These are phyloP conservation scores for Camponotus pennsylvanicus DNA, from an alignment of 1,140 invertebrate species.

Conservation along the genomic window DNA sequence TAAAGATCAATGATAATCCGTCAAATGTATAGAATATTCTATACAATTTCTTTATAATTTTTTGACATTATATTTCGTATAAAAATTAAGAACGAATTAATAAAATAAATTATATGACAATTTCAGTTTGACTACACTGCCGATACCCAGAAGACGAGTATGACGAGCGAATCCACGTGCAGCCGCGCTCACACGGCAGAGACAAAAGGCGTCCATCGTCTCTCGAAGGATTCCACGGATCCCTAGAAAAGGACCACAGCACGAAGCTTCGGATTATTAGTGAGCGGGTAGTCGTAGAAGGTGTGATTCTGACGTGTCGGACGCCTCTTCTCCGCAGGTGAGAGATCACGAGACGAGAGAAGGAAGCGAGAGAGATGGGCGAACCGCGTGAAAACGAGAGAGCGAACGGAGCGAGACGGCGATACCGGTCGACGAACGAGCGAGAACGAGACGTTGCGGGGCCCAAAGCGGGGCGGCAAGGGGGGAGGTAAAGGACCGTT, in stretches of 20 bases:
- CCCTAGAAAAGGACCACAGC: conserved; percentile 68
- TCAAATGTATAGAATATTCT: not conserved
- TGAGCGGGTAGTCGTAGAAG: conserved; percentile 82
- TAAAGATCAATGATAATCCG: not conserved
- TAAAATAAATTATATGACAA: not conserved
- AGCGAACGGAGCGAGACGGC: not conserved
- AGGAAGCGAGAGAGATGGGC: conserved; percentile 5
- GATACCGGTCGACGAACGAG: conserved; percentile 19
- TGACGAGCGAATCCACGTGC: conserved; percentile 26
- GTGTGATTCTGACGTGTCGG: conserved; percentile 86
- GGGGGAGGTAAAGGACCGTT: conserved; percentile 71
- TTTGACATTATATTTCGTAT: not conserved
- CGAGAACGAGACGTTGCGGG: conserved; percentile 56
- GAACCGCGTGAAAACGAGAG: conserved; percentile 27
- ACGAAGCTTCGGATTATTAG: conserved; percentile 80
- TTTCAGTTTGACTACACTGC: conserved; percentile 27
- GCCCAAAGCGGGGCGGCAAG: conserved; percentile 31
- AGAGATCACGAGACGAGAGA: conserved; percentile 75
- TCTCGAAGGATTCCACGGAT: conserved; percentile 71
- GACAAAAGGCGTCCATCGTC: conserved; percentile 65
- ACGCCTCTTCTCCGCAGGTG: conserved; percentile 82
- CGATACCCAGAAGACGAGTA: conserved; percentile 33
- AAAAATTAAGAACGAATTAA: not conserved
- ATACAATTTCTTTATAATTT: not conserved
- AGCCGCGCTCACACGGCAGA: conserved; percentile 54